Percentiles rank a stretch among this genome's conserved stretches.
Evolutionary conservation across 2,797 vertebrate genomes (phyloP).

Genomic region (Paguma larvata): DNA sequence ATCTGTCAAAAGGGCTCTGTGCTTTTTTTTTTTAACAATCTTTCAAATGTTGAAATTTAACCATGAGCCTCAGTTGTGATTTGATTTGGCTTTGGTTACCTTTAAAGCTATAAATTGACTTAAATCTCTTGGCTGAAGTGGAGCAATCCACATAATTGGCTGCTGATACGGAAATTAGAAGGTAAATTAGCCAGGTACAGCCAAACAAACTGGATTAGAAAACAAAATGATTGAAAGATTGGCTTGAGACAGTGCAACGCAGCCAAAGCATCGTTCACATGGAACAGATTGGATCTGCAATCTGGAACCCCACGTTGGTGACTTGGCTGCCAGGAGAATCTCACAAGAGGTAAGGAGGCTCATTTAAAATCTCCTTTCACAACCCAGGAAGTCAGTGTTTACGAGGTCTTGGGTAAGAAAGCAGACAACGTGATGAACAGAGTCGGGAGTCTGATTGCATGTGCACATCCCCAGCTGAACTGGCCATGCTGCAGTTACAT

Average conservation of each 20-base stretch:
- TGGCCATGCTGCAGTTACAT: background rate
- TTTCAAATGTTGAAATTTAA: constrained; percentile 72
- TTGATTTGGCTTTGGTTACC: constrained; percentile 61
- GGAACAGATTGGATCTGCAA: constrained; percentile 52
- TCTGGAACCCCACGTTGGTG: constrained; percentile 49
- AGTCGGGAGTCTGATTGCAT: background rate
- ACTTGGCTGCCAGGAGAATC: constrained; percentile 62
- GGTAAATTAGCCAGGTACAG: constrained; percentile 72
- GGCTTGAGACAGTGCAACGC: constrained; percentile 35
- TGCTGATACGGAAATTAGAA: constrained; percentile 74
- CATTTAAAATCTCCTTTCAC: constrained; percentile 51
- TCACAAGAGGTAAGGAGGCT: constrained; percentile 47
- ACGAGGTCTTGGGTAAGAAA: background rate
- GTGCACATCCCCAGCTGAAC: background rate
- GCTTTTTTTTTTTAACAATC: constrained; percentile 16
- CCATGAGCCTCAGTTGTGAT: constrained; percentile 30
- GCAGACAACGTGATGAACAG: background rate
- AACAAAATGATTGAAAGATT: constrained; percentile 70
- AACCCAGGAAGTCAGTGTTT: constrained; percentile 15
- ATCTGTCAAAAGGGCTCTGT: constrained; percentile 54
- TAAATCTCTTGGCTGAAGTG: constrained; percentile 69
- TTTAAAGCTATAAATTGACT: constrained; percentile 71
- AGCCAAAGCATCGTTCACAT: constrained; percentile 57
- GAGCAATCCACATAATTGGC: constrained; percentile 65
- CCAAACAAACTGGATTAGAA: constrained; percentile 59